Conservation (phyloP, 2,888 invertebrate species). For the Drosophila diplacantha region DNA sequence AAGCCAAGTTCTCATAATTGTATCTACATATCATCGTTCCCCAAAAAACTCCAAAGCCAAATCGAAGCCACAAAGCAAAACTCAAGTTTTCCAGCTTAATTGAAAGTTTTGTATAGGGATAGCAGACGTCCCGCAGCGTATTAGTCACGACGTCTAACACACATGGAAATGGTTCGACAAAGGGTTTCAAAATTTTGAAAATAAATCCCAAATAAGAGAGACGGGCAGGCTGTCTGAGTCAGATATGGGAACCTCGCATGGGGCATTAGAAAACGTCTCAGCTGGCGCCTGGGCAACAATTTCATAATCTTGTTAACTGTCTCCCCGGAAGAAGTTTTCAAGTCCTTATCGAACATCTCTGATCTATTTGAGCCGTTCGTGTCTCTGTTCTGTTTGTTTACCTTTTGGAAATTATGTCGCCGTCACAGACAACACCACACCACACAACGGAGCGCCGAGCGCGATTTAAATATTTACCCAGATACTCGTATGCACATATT, state of each 20-base stretch:
- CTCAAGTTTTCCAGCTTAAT: slow-evolving; percentile 57
- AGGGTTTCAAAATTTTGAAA: slow-evolving; percentile 18
- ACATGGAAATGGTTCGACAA: slow-evolving; percentile 55
- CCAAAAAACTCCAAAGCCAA: slow-evolving; percentile 4
- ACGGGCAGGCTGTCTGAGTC: slow-evolving; percentile 16
- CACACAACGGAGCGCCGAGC: slow-evolving; percentile 10
- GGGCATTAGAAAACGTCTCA: slow-evolving; percentile 26
- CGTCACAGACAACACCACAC: slow-evolving; percentile 32
- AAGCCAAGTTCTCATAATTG: slow-evolving; percentile 40
- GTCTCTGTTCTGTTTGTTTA: slow-evolving; percentile 34
- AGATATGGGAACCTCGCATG: slow-evolving; percentile 10
- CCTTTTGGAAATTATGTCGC: slow-evolving; percentile 42
- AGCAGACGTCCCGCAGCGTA: slow-evolving; percentile 73
- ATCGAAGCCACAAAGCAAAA: slow-evolving; percentile 24
- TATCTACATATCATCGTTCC: slow-evolving; percentile 26
- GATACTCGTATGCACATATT: slow-evolving; percentile 44
- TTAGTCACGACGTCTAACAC: slow-evolving; percentile 75
- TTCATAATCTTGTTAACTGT: slow-evolving; percentile 43
- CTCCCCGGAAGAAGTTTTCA: slow-evolving; percentile 58
- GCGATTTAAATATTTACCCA: slow-evolving; percentile 66
- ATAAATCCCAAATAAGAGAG: slow-evolving; percentile 13
- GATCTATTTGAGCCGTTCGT: slow-evolving; percentile 33
- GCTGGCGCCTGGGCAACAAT: slow-evolving; percentile 44
- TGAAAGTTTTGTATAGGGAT: slow-evolving; percentile 58
- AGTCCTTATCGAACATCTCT: slow-evolving; percentile 46